phyloP scores from a whole-genome alignment of 2,113 vertebrate genomes.

The Gallinago undulata region DNA sequence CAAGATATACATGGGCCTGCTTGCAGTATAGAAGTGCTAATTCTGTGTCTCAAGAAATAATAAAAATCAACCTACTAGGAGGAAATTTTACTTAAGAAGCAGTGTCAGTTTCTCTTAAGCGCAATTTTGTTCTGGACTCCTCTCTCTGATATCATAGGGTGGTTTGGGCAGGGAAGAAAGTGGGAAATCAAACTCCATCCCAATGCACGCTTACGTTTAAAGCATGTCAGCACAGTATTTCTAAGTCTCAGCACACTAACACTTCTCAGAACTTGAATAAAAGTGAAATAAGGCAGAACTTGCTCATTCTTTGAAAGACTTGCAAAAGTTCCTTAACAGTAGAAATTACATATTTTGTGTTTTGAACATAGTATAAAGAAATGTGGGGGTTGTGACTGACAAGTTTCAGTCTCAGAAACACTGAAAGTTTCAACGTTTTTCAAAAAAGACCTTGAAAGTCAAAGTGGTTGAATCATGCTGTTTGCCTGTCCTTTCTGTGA shows the following conservation, averaged over 20 bases:
- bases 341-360: not conserved
- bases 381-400: slow-evolving; percentile 37
- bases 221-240: not conserved
- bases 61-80: not conserved
- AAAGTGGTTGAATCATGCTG: not conserved
- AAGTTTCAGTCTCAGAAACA: slow-evolving; percentile 3
- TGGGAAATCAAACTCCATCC: not conserved
- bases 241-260: not conserved
- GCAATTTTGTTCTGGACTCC: not conserved
- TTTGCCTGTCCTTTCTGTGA: not conserved
- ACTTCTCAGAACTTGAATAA: not conserved
- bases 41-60: not conserved
- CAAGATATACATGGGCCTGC: not conserved
- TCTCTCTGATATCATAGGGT: not conserved
- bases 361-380: slow-evolving; percentile 12
- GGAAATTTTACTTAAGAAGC: not conserved
- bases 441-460: not conserved
- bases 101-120: not conserved
- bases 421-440: not conserved
- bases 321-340: not conserved
- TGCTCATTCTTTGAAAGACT: not conserved
- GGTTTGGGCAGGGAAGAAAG: not conserved
- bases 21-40: not conserved
- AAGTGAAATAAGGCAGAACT: not conserved
- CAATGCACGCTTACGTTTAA: fast-evolving